phyloP scores from a whole-genome alignment of 2,113 vertebrate species.

The Ceyx melanurus region DNA sequence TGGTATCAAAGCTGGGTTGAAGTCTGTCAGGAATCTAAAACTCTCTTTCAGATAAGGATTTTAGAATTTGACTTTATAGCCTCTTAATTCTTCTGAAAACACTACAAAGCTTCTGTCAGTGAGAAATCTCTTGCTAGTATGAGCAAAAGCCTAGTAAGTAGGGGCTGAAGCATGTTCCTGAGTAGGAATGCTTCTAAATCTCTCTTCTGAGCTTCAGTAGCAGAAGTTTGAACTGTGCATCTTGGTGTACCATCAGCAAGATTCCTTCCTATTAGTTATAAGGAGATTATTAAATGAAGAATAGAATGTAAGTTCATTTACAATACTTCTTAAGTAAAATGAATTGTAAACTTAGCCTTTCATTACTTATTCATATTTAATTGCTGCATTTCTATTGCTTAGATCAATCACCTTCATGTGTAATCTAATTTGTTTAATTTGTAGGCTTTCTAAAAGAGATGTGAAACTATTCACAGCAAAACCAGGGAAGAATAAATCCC shows the following conservation, averaged over 20 bases:
- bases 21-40: background rate
- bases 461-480: background rate
- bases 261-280: background rate
- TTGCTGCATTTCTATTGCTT: background rate
- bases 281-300: background rate
- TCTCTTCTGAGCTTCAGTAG: background rate
- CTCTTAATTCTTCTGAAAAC: background rate
- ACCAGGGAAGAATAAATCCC: background rate
- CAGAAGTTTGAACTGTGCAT: background rate
- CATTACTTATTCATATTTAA: background rate
- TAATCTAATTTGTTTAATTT: background rate
- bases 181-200: background rate
- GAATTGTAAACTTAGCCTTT: background rate
- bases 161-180: rapidly evolving
- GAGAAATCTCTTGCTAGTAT: background rate
- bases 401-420: background rate
- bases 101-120: background rate
- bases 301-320: background rate
- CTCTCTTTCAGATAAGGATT: background rate
- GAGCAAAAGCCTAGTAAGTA: background rate
- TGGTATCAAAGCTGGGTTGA: background rate
- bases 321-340: background rate
- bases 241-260: background rate
- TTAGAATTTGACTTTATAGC: background rate
- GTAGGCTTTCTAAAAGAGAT: background rate